phyloP scores from a whole-genome alignment of 1,140 invertebrate genomes.

The Pectinophora gossypiella region DNA sequence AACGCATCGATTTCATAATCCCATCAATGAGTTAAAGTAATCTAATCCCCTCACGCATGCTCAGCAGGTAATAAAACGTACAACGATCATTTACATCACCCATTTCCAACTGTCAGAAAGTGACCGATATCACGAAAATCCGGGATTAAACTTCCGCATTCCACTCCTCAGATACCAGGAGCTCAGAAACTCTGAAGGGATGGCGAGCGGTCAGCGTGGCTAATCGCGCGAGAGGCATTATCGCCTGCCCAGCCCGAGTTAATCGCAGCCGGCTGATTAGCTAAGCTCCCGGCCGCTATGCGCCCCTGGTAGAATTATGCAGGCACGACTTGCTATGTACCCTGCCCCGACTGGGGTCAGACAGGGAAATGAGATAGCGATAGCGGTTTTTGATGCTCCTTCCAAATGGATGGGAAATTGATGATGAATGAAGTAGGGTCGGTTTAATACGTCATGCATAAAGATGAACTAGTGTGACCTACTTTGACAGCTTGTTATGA shows the following conservation, averaged over 20 bases:
- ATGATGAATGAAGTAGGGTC: no score
- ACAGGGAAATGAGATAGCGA: slow-evolving; percentile 24
- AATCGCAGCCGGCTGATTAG: slow-evolving; percentile 62
- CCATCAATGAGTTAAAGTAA: no score
- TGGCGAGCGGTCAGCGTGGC: slow-evolving; percentile 56
- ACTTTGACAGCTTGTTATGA: no score
- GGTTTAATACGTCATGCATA: no score
- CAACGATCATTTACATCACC: no score
- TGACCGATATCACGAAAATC: slow-evolving; percentile 25
- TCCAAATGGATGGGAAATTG: no score
- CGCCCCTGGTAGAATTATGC: slow-evolving; percentile 53
- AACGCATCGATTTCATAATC: no score
- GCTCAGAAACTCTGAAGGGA: slow-evolving; percentile 10
- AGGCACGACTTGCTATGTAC: slow-evolving; percentile 45
- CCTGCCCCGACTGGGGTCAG: slow-evolving; percentile 18
- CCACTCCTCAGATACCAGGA: slow-evolving; percentile 33
- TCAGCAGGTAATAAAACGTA: no score
- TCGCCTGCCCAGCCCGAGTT: slow-evolving; percentile 38
- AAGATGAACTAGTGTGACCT: no score
- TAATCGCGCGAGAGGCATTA: slow-evolving; percentile 65
- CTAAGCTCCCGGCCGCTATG: slow-evolving; percentile 50
- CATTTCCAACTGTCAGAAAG: background rate
- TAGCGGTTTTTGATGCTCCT: no score
- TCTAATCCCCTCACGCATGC: no score
- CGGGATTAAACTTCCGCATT: slow-evolving; percentile 20